These are phyloP conservation scores for Dastarcus helophoroides DNA, from an alignment of 2,888 invertebrate genomes.

Conservation along the genomic window DNA sequence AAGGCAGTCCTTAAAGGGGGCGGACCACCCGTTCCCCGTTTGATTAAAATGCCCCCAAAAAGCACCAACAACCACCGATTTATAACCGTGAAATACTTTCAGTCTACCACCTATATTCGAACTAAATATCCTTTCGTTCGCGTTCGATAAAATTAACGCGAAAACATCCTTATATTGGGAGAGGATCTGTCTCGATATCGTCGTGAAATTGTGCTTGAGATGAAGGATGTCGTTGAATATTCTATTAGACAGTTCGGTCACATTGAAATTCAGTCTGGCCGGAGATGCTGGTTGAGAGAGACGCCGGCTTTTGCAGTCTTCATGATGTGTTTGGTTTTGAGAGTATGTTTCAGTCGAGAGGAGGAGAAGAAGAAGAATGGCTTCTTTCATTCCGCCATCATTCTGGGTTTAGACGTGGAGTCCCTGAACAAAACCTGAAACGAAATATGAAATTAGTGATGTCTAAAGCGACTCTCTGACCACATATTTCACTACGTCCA, in stretches of 20 bases:
- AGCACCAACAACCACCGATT: slow-evolving; percentile 38
- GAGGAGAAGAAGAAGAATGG: slow-evolving; percentile 26
- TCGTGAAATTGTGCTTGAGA: slow-evolving; percentile 6
- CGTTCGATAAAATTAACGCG: slow-evolving; percentile 34
- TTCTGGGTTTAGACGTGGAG: slow-evolving; percentile 16
- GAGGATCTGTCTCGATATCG: slow-evolving; percentile 38
- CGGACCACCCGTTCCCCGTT: slow-evolving; percentile 34
- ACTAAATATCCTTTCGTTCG: slow-evolving; percentile 22
- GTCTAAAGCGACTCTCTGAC: too few relatives aligned
- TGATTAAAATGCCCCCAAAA: slow-evolving; percentile 45
- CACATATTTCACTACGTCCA: too few relatives aligned
- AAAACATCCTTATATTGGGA: slow-evolving; percentile 37
- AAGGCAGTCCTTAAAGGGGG: slow-evolving; percentile 34
- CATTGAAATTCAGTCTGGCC: slow-evolving; percentile 29
- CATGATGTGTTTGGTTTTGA: slow-evolving; percentile 31
- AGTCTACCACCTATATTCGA: slow-evolving; percentile 26
- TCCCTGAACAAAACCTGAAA: slow-evolving; percentile 24
- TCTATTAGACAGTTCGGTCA: slow-evolving; percentile 19
- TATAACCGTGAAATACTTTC: slow-evolving; percentile 26
- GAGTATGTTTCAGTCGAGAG: slow-evolving; percentile 40
- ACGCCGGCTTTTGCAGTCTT: slow-evolving; percentile 26
- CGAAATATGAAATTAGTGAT: too few relatives aligned
- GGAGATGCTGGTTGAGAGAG: slow-evolving; percentile 29
- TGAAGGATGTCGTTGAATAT: slow-evolving; percentile 9
- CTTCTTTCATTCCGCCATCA: slow-evolving; percentile 36